Conservation (phyloP, 1,140 invertebrate species). For the Drosophila sulfurigaster region DNA sequence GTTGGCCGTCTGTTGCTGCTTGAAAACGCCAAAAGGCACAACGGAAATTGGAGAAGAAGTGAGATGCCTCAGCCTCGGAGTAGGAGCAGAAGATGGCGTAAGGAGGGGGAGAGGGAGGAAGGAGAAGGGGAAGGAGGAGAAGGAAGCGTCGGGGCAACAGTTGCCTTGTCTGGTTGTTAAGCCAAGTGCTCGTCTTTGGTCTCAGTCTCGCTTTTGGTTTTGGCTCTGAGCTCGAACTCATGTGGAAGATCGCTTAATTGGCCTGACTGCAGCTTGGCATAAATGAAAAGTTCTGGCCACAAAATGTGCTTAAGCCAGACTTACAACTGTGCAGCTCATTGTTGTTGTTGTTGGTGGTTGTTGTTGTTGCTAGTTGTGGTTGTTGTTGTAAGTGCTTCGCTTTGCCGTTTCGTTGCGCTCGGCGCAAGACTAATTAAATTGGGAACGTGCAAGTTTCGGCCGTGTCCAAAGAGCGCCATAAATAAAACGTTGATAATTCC, state of each 20-base stretch:
- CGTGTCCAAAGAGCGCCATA: conserved; percentile 53
- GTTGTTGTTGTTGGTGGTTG: conserved; percentile 30
- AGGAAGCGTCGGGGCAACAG: not conserved
- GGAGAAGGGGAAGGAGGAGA: not conserved
- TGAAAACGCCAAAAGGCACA: conserved; percentile 69
- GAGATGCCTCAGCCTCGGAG: conserved; percentile 28
- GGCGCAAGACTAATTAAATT: conserved; percentile 80
- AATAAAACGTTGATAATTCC: conserved; percentile 65
- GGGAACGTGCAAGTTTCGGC: conserved; percentile 60
- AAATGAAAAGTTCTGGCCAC: conserved; percentile 35
- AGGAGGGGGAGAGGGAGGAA: not conserved
- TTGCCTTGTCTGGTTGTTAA: conserved; percentile 6
- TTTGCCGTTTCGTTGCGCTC: conserved; percentile 55
- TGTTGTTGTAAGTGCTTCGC: conserved; percentile 18
- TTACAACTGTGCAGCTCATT: conserved; percentile 19
- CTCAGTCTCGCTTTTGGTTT: not conserved
- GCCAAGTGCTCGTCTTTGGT: not conserved
- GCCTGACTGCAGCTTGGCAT: conserved; percentile 48
- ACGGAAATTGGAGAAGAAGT: conserved; percentile 78
- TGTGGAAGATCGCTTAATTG: conserved; percentile 78
- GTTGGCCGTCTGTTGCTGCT: conserved; percentile 77
- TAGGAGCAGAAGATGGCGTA: not conserved
- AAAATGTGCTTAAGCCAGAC: conserved; percentile 15
- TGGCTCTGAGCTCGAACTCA: conserved; percentile 17
- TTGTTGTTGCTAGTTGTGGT: conserved; percentile 19